Base-by-base conservation (phyloP, 2,888 invertebrate species). In the Trachelus troglodyta region DNA sequence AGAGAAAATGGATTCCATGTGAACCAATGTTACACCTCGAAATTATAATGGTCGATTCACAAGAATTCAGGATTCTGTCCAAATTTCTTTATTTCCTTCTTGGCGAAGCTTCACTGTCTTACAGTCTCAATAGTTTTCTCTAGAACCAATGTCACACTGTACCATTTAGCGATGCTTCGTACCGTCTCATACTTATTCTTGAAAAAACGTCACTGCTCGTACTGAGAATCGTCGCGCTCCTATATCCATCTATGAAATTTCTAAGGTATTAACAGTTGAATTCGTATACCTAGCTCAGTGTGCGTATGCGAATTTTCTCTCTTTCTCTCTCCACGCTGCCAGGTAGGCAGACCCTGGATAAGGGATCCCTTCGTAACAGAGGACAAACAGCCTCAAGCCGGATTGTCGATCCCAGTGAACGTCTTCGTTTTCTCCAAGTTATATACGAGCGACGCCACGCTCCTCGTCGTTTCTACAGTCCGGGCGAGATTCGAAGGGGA, bases 401-500 rank as follows among this genome's bases (percentile, higher is more conserved):
- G 71, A 33, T 71, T 31, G 31, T 34, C 71, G 35, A 34, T 30
- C 35, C 74, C 31, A n/a, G 74, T 6, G 30, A 30, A 30, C 23
- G 35, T 33, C 74, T 74, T 74, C 74, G 31, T 74, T 74, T 74
- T 34, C 74, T 74, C 23, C 12, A 11, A 31, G 31, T 30, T 30
- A 30, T 34, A 12, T 30, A 74, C 12, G 35, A 30, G n/a, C 74
- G 35, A 34, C 35, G 74, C 30, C 11, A 30, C 74, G 12, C 35
- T 34, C 34, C 74, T 30, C 74, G 74, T 34, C 74, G n/a, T 35
- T n/a, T 35, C 34, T 34, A 30, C 74, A n/a, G 74, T 30, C 69
- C 33, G 31, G 71, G 71, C 71, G 71, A 71, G 15, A 34, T 12
- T 31, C 31, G 71, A 73, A 73, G 76, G 74, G 69, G 37, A 73